Evolutionary conservation across 2,888 invertebrate species (phyloP).

Genomic region (Hydroisotoma schaefferi): DNA sequence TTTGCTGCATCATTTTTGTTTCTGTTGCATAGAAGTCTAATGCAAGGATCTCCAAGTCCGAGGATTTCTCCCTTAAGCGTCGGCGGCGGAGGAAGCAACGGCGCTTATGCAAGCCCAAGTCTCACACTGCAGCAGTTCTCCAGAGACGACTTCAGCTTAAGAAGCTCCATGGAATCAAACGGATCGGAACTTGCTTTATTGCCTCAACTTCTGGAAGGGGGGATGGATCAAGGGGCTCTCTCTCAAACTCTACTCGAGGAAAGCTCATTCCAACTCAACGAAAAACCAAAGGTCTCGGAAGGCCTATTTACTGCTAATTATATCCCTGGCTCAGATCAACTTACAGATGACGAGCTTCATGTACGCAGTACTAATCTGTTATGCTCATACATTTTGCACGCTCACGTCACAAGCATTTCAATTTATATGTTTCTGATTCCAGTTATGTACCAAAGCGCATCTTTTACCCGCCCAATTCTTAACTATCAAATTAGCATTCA

Average conservation of each 20-base stretch:
- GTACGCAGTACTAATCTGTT: slow-evolving; percentile 11
- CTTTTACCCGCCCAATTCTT: slow-evolving; percentile 66
- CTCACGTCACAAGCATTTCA: not conserved
- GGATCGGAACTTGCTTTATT: slow-evolving; percentile 45
- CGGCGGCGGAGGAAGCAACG: slow-evolving; percentile 52
- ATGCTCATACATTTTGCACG: not conserved
- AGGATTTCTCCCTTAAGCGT: not conserved
- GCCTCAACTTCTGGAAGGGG: slow-evolving; percentile 26
- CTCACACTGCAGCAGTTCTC: slow-evolving; percentile 61
- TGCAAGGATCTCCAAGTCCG: not conserved
- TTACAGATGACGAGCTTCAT: slow-evolving; percentile 27
- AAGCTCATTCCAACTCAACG: slow-evolving; percentile 39
- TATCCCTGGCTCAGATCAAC: slow-evolving; percentile 22
- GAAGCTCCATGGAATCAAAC: slow-evolving; percentile 43
- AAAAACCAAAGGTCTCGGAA: slow-evolving; percentile 47
- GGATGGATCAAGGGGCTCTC: slow-evolving; percentile 14
- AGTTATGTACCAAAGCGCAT: slow-evolving; percentile 39
- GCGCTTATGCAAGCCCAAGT: slow-evolving; percentile 82
- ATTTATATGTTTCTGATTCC: slow-evolving; percentile 12
- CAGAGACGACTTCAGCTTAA: slow-evolving; percentile 48
- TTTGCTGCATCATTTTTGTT: not conserved
- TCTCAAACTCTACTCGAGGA: slow-evolving; percentile 9
- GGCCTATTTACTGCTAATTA: slow-evolving; percentile 48
- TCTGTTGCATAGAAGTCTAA: not conserved
- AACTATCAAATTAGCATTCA: slow-evolving; percentile 79